phyloP scores from a whole-genome alignment of 2,888 invertebrate genomes.

The Dicyrtoma fusca region DNA sequence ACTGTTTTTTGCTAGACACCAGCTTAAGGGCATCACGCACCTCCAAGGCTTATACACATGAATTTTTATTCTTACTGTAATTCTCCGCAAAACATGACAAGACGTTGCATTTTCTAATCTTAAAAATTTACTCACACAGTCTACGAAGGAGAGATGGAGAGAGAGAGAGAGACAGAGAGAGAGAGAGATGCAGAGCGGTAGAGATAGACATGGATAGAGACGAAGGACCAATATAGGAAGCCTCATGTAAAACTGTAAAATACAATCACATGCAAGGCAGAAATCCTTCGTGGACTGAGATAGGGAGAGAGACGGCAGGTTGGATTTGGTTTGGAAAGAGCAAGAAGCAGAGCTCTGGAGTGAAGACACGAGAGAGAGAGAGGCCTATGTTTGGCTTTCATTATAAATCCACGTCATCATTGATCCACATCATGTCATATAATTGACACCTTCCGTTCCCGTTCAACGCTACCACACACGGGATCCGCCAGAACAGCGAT shows the following conservation, averaged over 20 bases:
- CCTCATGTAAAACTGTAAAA: constrained; percentile 17
- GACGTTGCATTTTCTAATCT: constrained; percentile 37
- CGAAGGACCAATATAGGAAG: constrained; percentile 11
- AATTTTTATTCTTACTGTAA: constrained; percentile 42
- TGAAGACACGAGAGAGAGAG: background rate
- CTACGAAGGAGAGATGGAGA: background rate
- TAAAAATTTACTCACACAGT: constrained; percentile 29
- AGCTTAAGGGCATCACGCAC: constrained; percentile 53
- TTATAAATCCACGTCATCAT: background rate
- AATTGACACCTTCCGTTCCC: constrained; percentile 1
- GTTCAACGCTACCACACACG: background rate
- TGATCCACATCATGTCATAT: constrained; percentile 8
- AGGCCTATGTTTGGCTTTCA: constrained; percentile 9
- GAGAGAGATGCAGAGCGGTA: background rate
- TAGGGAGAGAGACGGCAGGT: too few species aligned
- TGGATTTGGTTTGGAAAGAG: too few species aligned
- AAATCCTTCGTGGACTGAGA: too few species aligned
- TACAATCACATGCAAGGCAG: constrained; percentile 29
- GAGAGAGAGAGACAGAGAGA: constrained; percentile 6
- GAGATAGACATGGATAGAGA: background rate
- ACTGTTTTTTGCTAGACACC: constrained; percentile 39
- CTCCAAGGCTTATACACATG: constrained; percentile 44
- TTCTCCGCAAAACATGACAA: constrained; percentile 46
- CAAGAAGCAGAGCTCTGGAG: too few species aligned
- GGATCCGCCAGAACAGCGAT: background rate